Evolutionary conservation across 37 sponge, comb jelly and placozoan genomes (phyloP).

Genomic region (Amphimedon queenslandica): DNA sequence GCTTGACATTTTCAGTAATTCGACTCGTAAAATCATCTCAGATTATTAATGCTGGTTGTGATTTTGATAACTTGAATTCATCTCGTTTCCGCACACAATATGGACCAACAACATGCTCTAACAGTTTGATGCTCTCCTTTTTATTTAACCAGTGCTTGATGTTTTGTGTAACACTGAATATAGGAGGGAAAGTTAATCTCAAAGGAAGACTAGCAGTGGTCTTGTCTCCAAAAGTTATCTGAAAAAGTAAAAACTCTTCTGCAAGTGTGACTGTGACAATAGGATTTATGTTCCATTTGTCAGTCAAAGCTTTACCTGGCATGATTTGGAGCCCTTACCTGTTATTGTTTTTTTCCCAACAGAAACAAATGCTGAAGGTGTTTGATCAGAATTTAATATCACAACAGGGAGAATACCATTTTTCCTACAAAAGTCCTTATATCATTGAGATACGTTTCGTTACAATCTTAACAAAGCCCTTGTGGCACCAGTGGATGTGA

Average conservation of each 20-base stretch:
- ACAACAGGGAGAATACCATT: slow-evolving; percentile 45
- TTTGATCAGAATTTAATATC: slow-evolving; percentile 51
- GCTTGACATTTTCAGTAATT: slow-evolving; percentile 25
- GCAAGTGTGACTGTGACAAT: slow-evolving; percentile 27
- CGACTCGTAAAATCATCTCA: slow-evolving; percentile 40
- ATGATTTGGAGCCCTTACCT: slow-evolving; percentile 19
- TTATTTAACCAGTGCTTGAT: slow-evolving; percentile 49
- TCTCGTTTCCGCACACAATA: slow-evolving; percentile 24
- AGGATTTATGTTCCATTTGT: slow-evolving; percentile 46
- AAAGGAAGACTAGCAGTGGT: slow-evolving; percentile 43
- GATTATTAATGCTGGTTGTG: slow-evolving; percentile 14
- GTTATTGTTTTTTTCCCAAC: slow-evolving; percentile 46
- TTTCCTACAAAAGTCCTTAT: slow-evolving; percentile 17
- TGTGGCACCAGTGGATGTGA: slow-evolving; percentile 42
- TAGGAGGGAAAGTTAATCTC: slow-evolving; percentile 25
- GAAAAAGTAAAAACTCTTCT: slow-evolving; percentile 42
- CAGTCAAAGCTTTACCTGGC: slow-evolving; percentile 26
- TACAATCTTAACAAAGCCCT: slow-evolving; percentile 32
- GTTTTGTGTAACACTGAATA: slow-evolving; percentile 31
- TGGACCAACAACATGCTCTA: slow-evolving; percentile 36
- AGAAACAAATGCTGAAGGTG: slow-evolving; percentile 46
- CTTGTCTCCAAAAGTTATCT: slow-evolving; percentile 41
- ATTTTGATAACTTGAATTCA: slow-evolving; percentile 15
- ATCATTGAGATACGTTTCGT: slow-evolving; percentile 12
- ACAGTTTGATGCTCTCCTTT: slow-evolving; percentile 35